Evolutionary conservation across 2,797 vertebrate species (phyloP).

Genomic region (Siniperca undulata): DNA sequence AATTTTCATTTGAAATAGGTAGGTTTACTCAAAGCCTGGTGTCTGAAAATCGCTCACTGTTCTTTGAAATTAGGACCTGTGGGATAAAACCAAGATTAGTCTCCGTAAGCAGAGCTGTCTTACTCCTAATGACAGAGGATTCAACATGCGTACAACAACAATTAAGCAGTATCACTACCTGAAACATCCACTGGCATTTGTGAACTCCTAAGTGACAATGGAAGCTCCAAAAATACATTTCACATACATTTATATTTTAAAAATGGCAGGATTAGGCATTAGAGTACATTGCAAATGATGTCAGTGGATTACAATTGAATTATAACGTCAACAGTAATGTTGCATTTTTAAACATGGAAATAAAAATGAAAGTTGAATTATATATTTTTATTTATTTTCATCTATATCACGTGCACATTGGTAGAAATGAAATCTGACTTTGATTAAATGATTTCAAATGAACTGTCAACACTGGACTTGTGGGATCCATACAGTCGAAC

Average conservation of each 20-base stretch:
- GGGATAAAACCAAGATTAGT: not conserved
- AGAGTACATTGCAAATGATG: not conserved
- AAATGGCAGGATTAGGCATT: too few relatives aligned
- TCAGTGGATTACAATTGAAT: not conserved
- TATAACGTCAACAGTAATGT: not conserved
- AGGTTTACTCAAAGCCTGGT: not conserved
- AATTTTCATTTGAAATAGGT: not conserved
- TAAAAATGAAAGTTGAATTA: not conserved
- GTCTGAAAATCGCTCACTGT: not conserved
- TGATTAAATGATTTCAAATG: not conserved
- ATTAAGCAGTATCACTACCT: too few relatives aligned
- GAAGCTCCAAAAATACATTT: not conserved
- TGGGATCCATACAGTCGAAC: not conserved
- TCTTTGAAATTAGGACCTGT: not conserved
- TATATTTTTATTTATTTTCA: not conserved
- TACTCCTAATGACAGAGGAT: too few relatives aligned
- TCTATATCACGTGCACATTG: not conserved
- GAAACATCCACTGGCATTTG: too few relatives aligned
- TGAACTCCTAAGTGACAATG: not conserved
- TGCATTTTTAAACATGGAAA: not conserved
- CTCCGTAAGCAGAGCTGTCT: not conserved
- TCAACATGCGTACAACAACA: too few relatives aligned
- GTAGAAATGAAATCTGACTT: not conserved
- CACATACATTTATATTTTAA: not conserved
- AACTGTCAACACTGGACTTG: not conserved